These are phyloP conservation scores for Tipula unca DNA, from an alignment of 2,888 invertebrate genomes.

Conservation along the genomic window DNA sequence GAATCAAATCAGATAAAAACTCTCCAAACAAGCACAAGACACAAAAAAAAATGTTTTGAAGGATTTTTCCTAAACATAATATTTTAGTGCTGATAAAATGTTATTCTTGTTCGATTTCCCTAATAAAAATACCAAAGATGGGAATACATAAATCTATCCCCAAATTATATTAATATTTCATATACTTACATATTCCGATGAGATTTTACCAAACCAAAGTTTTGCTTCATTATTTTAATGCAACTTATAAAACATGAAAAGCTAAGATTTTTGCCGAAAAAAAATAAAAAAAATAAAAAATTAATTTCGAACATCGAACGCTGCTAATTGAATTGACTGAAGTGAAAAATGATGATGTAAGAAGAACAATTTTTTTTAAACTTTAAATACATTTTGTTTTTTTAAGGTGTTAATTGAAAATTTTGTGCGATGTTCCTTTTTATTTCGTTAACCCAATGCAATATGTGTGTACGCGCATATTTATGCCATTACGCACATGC, in stretches of 20 bases:
- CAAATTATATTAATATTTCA: neutral
- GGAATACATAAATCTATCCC: neutral
- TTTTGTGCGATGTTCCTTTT: neutral
- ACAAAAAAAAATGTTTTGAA: neutral
- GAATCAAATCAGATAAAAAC: neutral
- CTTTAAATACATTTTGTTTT: neutral
- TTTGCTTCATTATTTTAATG: neutral
- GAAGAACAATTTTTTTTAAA: neutral
- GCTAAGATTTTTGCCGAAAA: neutral
- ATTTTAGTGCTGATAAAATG: neutral
- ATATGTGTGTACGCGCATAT: neutral
- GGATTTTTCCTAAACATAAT: neutral
- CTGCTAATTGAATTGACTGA: neutral
- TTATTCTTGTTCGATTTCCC: neutral
- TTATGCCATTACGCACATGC: neutral
- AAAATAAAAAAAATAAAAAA: neutral
- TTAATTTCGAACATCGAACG: neutral
- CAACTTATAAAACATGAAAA: neutral
- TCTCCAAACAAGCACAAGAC: neutral
- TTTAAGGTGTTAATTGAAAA: constrained; percentile 2
- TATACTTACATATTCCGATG: neutral
- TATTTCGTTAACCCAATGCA: neutral
- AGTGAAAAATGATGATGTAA: neutral
- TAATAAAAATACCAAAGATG: neutral
- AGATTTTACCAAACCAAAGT: neutral